phyloP scores from a whole-genome alignment of 2,797 vertebrate genomes.

The Pseudochirops corinnae region DNA sequence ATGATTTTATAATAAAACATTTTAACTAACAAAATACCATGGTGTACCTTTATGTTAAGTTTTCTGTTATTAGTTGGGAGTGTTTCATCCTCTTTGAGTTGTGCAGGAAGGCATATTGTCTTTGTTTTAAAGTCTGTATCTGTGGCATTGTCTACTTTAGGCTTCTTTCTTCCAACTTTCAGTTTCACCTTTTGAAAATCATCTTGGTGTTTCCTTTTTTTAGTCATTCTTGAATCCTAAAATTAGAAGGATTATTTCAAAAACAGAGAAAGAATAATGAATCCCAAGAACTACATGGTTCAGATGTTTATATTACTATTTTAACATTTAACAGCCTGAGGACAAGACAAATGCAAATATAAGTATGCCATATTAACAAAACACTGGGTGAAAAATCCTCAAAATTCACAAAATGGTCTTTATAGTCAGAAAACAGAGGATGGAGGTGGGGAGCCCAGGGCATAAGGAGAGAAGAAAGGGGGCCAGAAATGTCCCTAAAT shows the following conservation, averaged over 20 bases:
- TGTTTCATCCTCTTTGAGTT: constrained; percentile 91
- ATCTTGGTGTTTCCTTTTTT: constrained; percentile 96
- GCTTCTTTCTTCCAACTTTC: constrained; percentile 97
- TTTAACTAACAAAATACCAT: constrained; percentile 43
- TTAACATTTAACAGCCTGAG: constrained; percentile 34
- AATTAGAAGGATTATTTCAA: constrained; percentile 65
- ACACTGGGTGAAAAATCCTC: constrained; percentile 27
- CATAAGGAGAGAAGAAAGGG: neutral
- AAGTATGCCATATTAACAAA: constrained; percentile 38
- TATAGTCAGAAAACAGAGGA: neutral
- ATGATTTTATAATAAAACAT: constrained; percentile 50
- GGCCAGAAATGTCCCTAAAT: neutral
- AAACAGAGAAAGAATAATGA: constrained; percentile 47
- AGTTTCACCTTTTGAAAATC: constrained; percentile 99
- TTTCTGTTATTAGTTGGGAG: constrained; percentile 94
- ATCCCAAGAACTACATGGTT: constrained; percentile 24
- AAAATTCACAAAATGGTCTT: neutral
- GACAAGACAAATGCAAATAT: constrained; percentile 39
- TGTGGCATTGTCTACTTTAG: constrained; percentile 94
- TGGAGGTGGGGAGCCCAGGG: neutral
- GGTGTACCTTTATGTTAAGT: constrained; percentile 93
- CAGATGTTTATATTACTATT: constrained; percentile 17
- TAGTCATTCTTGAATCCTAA: constrained; percentile 89
- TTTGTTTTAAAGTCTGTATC: constrained; percentile 93
- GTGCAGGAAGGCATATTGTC: constrained; percentile 93